Evolutionary conservation across 2,113 vertebrate genomes (phyloP).

Genomic region (Lampris megalopsis): DNA sequence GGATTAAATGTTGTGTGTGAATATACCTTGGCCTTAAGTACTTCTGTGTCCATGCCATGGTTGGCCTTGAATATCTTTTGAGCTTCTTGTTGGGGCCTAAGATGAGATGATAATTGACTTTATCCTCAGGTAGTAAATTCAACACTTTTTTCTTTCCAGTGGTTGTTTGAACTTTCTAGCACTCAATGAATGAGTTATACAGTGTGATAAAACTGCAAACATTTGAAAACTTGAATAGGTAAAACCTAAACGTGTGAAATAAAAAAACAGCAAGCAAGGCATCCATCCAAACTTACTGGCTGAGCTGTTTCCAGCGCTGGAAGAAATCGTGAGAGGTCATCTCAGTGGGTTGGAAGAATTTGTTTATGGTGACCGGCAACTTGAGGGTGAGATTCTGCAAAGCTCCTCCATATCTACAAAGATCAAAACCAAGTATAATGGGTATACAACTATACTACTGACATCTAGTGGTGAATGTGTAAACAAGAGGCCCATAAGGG

Average conservation of each 20-base stretch:
- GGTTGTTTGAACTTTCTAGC: no score
- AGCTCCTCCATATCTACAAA: conserved; percentile 88
- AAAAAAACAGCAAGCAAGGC: no score
- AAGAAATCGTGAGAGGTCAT: conserved; percentile 94
- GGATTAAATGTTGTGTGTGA: neutral
- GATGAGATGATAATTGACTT: neutral
- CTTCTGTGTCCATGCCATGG: conserved; percentile 91
- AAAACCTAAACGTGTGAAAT: no score
- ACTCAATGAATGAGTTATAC: no score
- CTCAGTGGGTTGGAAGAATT: conserved; percentile 95
- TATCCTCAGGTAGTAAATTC: neutral
- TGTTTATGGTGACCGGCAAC: conserved; percentile 92
- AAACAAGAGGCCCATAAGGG: no score
- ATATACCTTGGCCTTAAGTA: conserved; percentile 91
- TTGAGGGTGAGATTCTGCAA: conserved; percentile 91
- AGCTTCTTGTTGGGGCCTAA: conserved; percentile 91
- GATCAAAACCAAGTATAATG: neutral
- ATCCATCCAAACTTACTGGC: conserved; percentile 80
- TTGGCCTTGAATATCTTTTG: conserved; percentile 95
- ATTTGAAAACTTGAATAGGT: no score
- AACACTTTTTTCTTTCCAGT: no score
- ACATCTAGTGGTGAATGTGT: neutral
- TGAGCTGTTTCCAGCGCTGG: conserved; percentile 96
- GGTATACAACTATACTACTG: neutral
- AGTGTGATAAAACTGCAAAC: no score